Base-by-base conservation (phyloP, 35 echinoderm and acorn worm species). In the Diadema setosum region DNA sequence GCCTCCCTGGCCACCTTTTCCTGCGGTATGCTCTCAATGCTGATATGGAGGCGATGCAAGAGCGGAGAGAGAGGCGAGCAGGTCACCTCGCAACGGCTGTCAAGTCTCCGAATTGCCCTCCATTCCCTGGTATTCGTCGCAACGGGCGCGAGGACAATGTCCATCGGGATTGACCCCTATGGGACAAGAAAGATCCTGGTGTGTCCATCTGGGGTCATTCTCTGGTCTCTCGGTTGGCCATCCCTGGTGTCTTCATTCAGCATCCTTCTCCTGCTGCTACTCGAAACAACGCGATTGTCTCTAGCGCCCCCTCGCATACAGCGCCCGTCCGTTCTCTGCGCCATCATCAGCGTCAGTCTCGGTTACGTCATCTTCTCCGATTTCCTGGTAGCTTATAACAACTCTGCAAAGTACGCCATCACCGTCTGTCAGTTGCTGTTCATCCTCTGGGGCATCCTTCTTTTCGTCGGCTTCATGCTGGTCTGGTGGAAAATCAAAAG, bases 221-320 rank as follows among this genome's bases (percentile, higher is more conserved):
- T 91, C 37, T 91, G 90, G 90, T 91, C 90, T 36, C 24, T 64
- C 18, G 90, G 90, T 39, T 91, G 90, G 90, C 90, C 90, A 24
- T 87, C 42, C 25, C 41, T 91, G 36, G 65, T 63, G 11, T 52
- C 83, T 17, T 70, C 90, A 1, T 76, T 86, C 69, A 91, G 90
- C 50, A 58, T 91, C 15, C 46, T 91, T 48, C 69, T 91, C 6
- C 36, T 91, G 31, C 83, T 86, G 4, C 83, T 91, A 60, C 55
- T 91, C 26, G 90, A 91, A 39, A 91, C 90, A 9, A 91, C 90
- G 0, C 65, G 69, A 18, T 33, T 91, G 82, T 86, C 82, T 0
- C 70, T 91, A 21, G 83, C 90, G 14, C 83, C 90, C 20, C 90
- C 90, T 21, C 65, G 74, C 16, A 87, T 91, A 24, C 90, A 91